Conservation (phyloP, 2,113 vertebrate genomes). For the Falco punctatus region DNA sequence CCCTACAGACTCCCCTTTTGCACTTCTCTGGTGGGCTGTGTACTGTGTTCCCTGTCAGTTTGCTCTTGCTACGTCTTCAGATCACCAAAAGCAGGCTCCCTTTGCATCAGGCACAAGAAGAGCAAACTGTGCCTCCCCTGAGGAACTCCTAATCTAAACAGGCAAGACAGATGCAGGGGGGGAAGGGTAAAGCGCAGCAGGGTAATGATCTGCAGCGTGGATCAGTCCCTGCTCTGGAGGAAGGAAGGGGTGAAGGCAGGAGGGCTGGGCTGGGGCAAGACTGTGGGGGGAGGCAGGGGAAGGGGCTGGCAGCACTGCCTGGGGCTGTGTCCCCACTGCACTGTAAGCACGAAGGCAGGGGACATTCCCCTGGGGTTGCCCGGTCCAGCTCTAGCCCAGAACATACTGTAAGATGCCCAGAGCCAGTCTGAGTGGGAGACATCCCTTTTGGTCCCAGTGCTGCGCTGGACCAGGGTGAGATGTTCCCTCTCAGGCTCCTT, state of each 20-base stretch:
- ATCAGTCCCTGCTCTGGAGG: not conserved
- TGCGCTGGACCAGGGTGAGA: not conserved
- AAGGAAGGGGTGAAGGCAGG: not conserved
- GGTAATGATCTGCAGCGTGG: not conserved
- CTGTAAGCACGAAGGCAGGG: not conserved
- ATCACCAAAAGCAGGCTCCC: rapidly evolving
- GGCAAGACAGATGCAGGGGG: too few species aligned
- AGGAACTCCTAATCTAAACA: not conserved
- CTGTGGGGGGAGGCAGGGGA: not conserved
- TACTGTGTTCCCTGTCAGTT: not conserved
- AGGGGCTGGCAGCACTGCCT: not conserved
- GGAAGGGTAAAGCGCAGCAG: not conserved
- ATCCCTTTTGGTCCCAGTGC: rapidly evolving
- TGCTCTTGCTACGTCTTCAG: not conserved
- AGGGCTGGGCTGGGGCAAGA: not conserved
- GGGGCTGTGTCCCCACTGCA: not conserved
- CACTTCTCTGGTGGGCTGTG: not conserved
- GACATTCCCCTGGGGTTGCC: not conserved
- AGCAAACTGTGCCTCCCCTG: not conserved
- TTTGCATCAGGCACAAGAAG: not conserved
- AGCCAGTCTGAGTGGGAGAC: not conserved
- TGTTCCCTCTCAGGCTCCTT: not conserved
- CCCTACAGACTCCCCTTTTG: not conserved
- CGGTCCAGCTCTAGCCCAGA: not conserved
- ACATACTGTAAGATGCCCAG: not conserved